Conservation (phyloP, 2,797 vertebrate species). For the Petrocephalus sullivani region DNA sequence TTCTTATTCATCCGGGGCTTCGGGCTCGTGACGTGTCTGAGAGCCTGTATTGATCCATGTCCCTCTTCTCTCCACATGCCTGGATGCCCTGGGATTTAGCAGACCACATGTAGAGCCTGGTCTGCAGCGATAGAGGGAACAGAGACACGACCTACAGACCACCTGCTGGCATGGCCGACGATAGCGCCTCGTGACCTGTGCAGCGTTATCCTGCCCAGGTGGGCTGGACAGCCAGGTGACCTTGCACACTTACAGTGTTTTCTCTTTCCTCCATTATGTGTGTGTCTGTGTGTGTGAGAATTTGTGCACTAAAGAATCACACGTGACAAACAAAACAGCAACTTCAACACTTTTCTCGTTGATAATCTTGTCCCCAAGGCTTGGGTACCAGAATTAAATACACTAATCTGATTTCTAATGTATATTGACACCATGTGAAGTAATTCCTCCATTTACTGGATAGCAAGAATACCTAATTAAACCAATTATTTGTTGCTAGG, state of each 20-base stretch:
- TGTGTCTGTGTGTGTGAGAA: neutral
- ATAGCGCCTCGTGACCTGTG: neutral
- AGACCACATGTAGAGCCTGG: neutral
- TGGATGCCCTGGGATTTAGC: neutral
- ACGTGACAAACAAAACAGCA: neutral
- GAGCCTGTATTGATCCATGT: neutral
- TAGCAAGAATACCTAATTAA: neutral
- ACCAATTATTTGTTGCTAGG: neutral
- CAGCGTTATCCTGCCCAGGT: neutral
- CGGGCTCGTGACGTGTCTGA: neutral
- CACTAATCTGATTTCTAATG: neutral
- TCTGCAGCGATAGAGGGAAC: neutral
- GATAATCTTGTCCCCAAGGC: neutral
- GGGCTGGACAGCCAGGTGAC: neutral
- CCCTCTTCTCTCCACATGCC: neutral
- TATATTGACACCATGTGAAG: neutral
- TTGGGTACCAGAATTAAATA: neutral
- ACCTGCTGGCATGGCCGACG: neutral
- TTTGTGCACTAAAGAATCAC: neutral
- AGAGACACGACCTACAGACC: neutral
- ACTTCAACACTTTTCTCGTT: neutral
- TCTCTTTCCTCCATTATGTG: neutral
- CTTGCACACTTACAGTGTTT: neutral
- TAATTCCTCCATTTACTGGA: neutral
- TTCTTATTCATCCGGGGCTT: neutral